Percentiles rank a stretch among this genome's conserved stretches.
Evolutionary conservation across 2,888 invertebrate genomes (phyloP).

Genomic region (Microctonus aethiopoides): DNA sequence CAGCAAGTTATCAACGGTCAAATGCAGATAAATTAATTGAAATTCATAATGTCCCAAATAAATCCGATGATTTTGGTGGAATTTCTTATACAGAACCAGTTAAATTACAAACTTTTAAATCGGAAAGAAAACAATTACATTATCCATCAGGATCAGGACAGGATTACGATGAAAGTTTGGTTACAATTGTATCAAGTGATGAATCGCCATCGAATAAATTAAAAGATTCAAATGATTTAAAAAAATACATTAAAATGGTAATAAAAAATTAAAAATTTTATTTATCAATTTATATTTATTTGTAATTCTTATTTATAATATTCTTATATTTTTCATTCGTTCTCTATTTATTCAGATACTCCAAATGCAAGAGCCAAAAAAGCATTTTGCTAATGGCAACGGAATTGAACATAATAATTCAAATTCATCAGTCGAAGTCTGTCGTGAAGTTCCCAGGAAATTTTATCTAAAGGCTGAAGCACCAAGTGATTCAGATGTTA

Average conservation of each 20-base stretch:
- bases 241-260: slow-evolving; percentile 69
- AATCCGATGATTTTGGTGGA: slow-evolving; percentile 50
- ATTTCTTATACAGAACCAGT: slow-evolving; percentile 49
- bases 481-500: slow-evolving; percentile 40
- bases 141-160: slow-evolving; percentile 40
- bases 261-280: slow-evolving; percentile 25
- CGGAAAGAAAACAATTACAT: slow-evolving; percentile 29
- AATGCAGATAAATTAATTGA: slow-evolving; percentile 58
- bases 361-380: slow-evolving; percentile 58
- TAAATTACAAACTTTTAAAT: slow-evolving; percentile 46
- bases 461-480: slow-evolving; percentile 54
- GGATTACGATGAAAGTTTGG: slow-evolving; percentile 52
- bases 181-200: slow-evolving; percentile 54
- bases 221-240: slow-evolving; percentile 65
- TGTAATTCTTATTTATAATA: slow-evolving; percentile 13
- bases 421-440: slow-evolving; percentile 50
- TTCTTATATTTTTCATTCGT: slow-evolving; percentile 9
- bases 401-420: slow-evolving; percentile 25
- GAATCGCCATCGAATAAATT: slow-evolving; percentile 63
- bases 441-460: slow-evolving; percentile 59
- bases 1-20: slow-evolving; percentile 38
- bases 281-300: slow-evolving; percentile 7
- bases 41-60: slow-evolving; percentile 47
- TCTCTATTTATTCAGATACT: slow-evolving; percentile 51
- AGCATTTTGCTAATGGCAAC: slow-evolving; percentile 20